Percentiles rank a stretch among this genome's conserved stretches.
These are phyloP conservation scores for Carlito syrichta DNA, from an alignment of 2,113 vertebrate genomes.

Conservation along the genomic window DNA sequence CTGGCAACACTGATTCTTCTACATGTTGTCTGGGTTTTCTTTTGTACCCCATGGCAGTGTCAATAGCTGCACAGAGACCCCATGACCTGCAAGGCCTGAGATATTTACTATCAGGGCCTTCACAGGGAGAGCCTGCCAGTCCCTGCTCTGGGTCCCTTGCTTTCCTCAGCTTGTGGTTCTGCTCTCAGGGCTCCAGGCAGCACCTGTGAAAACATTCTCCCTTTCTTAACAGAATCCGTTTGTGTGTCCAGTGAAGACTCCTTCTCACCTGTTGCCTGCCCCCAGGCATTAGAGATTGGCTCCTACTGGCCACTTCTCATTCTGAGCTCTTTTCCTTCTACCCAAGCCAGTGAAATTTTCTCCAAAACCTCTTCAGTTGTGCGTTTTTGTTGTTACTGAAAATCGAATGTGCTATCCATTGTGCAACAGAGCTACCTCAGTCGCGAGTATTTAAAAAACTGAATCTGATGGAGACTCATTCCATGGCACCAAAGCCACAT, in stretches of 20 bases:
- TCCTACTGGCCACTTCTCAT: rapidly evolving
- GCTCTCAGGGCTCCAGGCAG: neutral
- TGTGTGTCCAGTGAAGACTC: rapidly evolving
- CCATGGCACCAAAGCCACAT: too few relatives aligned
- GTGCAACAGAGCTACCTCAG: too few relatives aligned
- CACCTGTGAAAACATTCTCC: too few relatives aligned
- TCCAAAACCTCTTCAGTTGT: neutral
- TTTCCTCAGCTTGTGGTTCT: neutral
- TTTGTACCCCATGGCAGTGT: rapidly evolving
- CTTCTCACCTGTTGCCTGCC: rapidly evolving
- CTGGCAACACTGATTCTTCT: too few relatives aligned
- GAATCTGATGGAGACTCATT: neutral
- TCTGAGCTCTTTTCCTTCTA: too few relatives aligned
- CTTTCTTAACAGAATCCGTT: too few relatives aligned
- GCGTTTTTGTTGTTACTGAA: too few relatives aligned
- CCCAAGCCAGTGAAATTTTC: neutral
- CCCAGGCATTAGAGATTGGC: rapidly evolving
- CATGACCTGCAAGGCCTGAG: rapidly evolving
- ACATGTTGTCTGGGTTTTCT: too few relatives aligned
- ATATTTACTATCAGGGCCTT: rapidly evolving
- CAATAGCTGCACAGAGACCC: neutral
- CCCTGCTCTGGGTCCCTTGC: neutral
- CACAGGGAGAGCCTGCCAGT: neutral
- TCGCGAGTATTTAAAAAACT: neutral
- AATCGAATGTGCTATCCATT: too few relatives aligned